A percentile compares a stretch with the other conserved stretches of the same genome.
phyloP scores from a whole-genome alignment of 1,140 invertebrate genomes.

The Drosophila nebulosa region DNA sequence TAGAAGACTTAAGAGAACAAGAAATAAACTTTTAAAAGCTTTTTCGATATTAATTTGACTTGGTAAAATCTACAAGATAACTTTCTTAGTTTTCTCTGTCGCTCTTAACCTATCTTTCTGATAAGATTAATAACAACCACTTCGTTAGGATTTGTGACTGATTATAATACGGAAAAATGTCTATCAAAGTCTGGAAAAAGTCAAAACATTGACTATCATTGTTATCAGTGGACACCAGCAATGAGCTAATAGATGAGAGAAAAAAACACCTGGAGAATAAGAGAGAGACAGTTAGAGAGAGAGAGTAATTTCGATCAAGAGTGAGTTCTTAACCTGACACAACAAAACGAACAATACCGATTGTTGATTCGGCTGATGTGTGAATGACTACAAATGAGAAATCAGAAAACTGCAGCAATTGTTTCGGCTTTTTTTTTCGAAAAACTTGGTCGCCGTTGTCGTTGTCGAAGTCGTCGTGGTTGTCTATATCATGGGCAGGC shows the following conservation, averaged over 20 bases:
- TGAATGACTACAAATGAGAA: not conserved
- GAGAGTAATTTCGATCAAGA: slow-evolving; percentile 6
- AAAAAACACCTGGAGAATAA: not conserved
- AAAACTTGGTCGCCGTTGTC: no score
- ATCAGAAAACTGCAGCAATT: not conserved
- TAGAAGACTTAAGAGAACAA: no score
- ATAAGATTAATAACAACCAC: not conserved
- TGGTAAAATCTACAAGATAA: not conserved
- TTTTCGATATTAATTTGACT: not conserved
- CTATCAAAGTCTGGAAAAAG: slow-evolving; percentile 20
- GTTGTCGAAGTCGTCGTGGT: not conserved
- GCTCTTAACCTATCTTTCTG: not conserved
- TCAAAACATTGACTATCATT: no score
- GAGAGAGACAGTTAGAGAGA: not conserved
- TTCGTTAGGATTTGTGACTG: slow-evolving; percentile 12
- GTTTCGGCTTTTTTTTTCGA: not conserved
- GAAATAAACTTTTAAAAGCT: not conserved
- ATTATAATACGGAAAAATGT: slow-evolving; percentile 28
- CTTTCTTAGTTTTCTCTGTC: not conserved
- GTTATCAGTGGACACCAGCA: slow-evolving; percentile 23
- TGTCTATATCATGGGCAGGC: slow-evolving; percentile 16
- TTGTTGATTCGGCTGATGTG: not conserved
- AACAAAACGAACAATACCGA: slow-evolving; percentile 2
- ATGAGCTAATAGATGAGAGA: not conserved
- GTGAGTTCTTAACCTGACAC: slow-evolving; percentile 21